A percentile compares a stretch with the other conserved stretches of the same genome.
Conservation (phyloP, 2,888 invertebrate genomes). For the Cryptosula pallasiana region DNA sequence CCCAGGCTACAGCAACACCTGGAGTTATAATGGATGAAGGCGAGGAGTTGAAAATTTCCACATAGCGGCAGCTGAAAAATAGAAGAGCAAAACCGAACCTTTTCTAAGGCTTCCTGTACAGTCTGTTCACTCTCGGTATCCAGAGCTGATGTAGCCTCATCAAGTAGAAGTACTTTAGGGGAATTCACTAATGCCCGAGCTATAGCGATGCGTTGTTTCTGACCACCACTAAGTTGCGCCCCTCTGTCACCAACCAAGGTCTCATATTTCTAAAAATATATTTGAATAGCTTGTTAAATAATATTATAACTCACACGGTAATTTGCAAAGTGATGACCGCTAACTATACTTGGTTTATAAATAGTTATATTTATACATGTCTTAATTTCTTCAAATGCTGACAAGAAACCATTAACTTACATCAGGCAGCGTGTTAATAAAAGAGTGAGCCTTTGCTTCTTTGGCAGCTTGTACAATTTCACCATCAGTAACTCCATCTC, state of each 20-base stretch:
- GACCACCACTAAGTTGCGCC: conserved; percentile 52
- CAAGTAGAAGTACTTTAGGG: conserved; percentile 63
- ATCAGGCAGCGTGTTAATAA: conserved; percentile 51
- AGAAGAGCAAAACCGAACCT: too few relatives aligned
- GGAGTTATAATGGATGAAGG: too few relatives aligned
- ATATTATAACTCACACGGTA: too few relatives aligned
- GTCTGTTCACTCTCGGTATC: conserved; percentile 49
- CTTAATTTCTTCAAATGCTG: too few relatives aligned
- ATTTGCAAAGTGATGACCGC: too few relatives aligned
- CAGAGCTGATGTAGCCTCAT: conserved; percentile 50
- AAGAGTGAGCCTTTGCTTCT: conserved; percentile 54
- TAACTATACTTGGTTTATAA: too few relatives aligned
- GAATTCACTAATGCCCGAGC: conserved; percentile 59
- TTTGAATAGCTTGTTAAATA: too few relatives aligned
- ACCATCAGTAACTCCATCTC: conserved; percentile 39
- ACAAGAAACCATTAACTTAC: too few relatives aligned
- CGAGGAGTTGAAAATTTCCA: too few relatives aligned
- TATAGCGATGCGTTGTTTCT: conserved; percentile 54
- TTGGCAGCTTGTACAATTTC: conserved; percentile 49
- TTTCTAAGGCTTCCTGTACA: conserved; percentile 70
- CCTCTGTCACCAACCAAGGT: conserved; percentile 54
- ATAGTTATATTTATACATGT: too few relatives aligned
- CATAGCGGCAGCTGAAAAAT: too few relatives aligned
- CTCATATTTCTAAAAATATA: conserved; percentile 53
- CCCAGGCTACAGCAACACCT: too few relatives aligned